Conservation (phyloP, 2,113 vertebrate genomes). For the Rhizomys pruinosus region DNA sequence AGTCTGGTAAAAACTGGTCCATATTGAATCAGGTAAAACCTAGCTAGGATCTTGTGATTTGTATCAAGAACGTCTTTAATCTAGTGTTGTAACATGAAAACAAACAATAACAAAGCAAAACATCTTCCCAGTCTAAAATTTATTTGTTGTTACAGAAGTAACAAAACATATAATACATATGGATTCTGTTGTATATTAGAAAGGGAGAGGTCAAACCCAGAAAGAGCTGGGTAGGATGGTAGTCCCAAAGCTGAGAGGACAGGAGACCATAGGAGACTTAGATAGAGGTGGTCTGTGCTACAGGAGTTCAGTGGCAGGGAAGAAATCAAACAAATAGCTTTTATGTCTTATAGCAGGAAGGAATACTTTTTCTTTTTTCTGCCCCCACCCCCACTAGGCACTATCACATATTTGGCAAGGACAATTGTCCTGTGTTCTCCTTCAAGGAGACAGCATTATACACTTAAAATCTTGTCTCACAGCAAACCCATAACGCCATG, state of each 20-base stretch:
- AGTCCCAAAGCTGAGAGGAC: background rate
- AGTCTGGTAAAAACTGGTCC: background rate
- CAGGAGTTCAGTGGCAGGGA: background rate
- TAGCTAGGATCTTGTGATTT: background rate
- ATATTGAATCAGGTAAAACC: background rate
- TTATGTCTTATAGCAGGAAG: background rate
- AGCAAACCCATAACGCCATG: background rate
- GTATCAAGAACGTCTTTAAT: conserved; percentile 12
- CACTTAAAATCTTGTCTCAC: background rate
- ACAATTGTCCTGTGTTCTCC: background rate
- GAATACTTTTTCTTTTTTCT: background rate
- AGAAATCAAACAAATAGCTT: background rate
- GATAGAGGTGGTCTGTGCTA: background rate
- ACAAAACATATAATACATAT: background rate
- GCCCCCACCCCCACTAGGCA: background rate
- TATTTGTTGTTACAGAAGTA: background rate
- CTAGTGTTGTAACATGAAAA: conserved; percentile 11
- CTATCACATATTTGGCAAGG: background rate
- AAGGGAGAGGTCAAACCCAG: background rate
- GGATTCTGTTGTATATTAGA: background rate
- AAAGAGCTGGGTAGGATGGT: background rate
- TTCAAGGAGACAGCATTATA: background rate
- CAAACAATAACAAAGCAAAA: background rate
- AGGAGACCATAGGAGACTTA: background rate
- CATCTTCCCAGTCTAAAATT: background rate